Evolutionary conservation across 2,888 invertebrate genomes (phyloP).

Genomic region (Argyresthia goedartella): DNA sequence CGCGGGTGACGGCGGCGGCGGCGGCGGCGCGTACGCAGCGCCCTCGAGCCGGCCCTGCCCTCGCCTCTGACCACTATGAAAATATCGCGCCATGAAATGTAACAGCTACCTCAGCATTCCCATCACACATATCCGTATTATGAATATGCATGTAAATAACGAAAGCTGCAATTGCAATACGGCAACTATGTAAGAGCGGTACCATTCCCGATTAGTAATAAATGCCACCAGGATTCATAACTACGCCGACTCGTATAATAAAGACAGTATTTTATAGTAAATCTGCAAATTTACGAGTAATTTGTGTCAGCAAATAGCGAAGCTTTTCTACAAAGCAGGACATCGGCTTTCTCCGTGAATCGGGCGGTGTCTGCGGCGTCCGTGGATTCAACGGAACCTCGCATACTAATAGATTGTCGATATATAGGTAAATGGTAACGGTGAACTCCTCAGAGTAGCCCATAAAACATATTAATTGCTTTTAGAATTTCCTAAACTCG

Average conservation of each 20-base stretch:
- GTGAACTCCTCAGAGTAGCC: constrained; percentile 46
- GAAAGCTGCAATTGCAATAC: neutral
- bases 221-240: constrained; percentile 32
- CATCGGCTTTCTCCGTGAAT: constrained; percentile 44
- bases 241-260: constrained; percentile 33
- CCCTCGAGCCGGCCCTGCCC: neutral
- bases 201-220: constrained; percentile 32
- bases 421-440: constrained; percentile 62
- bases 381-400: constrained; percentile 47
- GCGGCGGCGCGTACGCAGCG: neutral
- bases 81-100: too few species aligned
- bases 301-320: constrained; percentile 39
- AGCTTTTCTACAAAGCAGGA: constrained; percentile 41
- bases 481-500: constrained; percentile 42
- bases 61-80: neutral
- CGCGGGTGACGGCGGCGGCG: constrained; percentile 12
- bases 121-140: neutral
- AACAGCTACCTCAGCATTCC: too few species aligned
- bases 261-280: constrained; percentile 39
- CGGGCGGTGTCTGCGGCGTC: constrained; percentile 33
- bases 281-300: constrained; percentile 46
- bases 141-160: constrained; percentile 2
- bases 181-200: constrained; percentile 25
- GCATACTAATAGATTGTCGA: constrained; percentile 54
- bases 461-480: constrained; percentile 57